These are phyloP conservation scores for Danionella dracula DNA, from an alignment of 2,797 vertebrate species.

Conservation along the genomic window DNA sequence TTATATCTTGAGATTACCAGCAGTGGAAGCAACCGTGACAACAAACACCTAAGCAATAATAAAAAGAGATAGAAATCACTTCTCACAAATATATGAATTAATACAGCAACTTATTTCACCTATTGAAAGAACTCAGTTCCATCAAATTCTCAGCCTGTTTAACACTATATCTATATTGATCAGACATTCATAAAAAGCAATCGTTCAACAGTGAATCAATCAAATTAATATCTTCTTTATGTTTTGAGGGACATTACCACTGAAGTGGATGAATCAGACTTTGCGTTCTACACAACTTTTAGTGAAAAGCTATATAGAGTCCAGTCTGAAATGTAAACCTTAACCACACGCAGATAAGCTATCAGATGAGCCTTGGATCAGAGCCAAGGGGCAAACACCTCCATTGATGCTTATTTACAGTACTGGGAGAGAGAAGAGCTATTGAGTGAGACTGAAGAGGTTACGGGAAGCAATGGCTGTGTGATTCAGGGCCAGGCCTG, in stretches of 20 bases:
- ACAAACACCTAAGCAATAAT: no score
- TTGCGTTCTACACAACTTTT: background rate
- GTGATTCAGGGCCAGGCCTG: slow-evolving; percentile 36
- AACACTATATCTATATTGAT: no score
- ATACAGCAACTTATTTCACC: no score
- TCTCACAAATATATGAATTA: no score
- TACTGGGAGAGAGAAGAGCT: slow-evolving; percentile 5
- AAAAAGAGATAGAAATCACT: no score
- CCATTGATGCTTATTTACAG: slow-evolving; percentile 30
- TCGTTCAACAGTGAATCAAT: no score
- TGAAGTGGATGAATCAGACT: background rate
- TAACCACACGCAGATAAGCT: slow-evolving; percentile 8
- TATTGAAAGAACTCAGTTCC: no score
- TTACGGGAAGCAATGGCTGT: slow-evolving; percentile 32
- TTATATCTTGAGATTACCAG: no score
- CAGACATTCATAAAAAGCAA: no score
- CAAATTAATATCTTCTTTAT: no score
- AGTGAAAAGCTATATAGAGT: background rate
- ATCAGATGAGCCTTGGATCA: slow-evolving; percentile 1
- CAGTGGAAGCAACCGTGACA: no score
- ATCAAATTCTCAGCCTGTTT: no score
- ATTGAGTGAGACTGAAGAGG: slow-evolving; percentile 12
- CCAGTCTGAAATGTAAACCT: background rate
- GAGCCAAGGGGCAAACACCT: slow-evolving; percentile 20
- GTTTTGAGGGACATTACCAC: background rate